phyloP scores from a whole-genome alignment of 2,113 vertebrate species.

The Corydoras maculifer region DNA sequence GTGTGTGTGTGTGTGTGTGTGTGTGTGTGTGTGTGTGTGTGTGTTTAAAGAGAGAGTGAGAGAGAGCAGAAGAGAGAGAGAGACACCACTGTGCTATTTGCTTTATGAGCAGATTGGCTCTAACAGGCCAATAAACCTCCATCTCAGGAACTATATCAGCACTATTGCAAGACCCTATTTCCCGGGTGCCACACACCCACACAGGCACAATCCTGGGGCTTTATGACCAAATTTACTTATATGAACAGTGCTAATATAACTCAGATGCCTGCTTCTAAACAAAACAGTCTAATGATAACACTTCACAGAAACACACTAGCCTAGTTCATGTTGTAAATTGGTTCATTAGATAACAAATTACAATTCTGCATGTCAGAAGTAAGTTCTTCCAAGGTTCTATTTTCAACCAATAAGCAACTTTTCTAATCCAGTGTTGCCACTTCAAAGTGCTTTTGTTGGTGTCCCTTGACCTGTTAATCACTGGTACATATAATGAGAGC shows the following conservation, averaged over 20 bases:
- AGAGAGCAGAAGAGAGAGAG: neutral
- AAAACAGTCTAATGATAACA: neutral
- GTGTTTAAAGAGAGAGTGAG: neutral
- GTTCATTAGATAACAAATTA: too few relatives aligned
- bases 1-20: constrained; percentile 14
- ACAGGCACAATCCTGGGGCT: constrained; percentile 2
- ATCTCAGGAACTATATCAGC: constrained; percentile 38
- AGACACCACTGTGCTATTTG: constrained; percentile 24
- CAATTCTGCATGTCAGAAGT: too few relatives aligned
- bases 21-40: constrained; percentile 17
- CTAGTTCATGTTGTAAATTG: neutral
- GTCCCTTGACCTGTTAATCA: too few relatives aligned
- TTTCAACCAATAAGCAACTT: too few relatives aligned
- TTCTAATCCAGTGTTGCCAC: too few relatives aligned
- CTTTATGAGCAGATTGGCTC: constrained; percentile 45
- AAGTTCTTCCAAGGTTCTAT: too few relatives aligned
- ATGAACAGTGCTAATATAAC: neutral
- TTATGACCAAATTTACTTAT: constrained; percentile 15
- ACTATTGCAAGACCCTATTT: constrained; percentile 18
- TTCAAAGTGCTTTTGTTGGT: too few relatives aligned
- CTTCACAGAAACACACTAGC: neutral
- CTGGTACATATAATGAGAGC: too few relatives aligned
- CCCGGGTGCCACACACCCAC: constrained; percentile 12
- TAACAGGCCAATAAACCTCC: constrained; percentile 54
- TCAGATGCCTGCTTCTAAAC: constrained; percentile 1